Conservation (phyloP, 2,888 invertebrate species). For the Gisinianus flammeolus region DNA sequence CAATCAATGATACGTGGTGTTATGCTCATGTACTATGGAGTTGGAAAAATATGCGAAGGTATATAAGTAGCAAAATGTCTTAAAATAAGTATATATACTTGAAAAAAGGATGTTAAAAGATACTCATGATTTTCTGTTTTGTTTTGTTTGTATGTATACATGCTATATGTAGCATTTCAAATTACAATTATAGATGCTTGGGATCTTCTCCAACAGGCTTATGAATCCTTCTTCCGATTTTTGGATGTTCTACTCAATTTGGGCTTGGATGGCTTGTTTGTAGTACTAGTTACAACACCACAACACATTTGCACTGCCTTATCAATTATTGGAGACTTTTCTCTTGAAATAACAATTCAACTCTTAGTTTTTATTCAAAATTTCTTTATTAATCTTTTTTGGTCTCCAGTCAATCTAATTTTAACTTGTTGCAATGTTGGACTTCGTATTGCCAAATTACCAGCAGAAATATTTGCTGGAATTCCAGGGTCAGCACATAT, state of each 20-base stretch:
- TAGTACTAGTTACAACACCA: slow-evolving; percentile 24
- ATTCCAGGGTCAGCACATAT: slow-evolving; percentile 38
- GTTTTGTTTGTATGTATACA: background rate
- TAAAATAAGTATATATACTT: background rate
- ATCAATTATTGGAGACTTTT: slow-evolving; percentile 33
- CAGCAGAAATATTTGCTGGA: background rate
- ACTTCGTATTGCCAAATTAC: background rate
- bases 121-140: background rate
- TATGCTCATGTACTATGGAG: slow-evolving; percentile 20
- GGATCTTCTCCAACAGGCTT: slow-evolving; percentile 3
- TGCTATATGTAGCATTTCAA: slow-evolving; percentile 33
- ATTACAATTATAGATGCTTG: slow-evolving; percentile 23
- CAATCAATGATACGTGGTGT: slow-evolving; percentile 26
- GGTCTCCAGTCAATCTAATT: slow-evolving; percentile 26
- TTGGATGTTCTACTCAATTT: background rate
- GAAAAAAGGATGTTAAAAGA: background rate
- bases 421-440: background rate
- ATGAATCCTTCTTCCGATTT: background rate
- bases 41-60: slow-evolving; percentile 42
- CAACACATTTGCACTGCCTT: slow-evolving; percentile 34
- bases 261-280: background rate
- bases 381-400: slow-evolving; percentile 16
- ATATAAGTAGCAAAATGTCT: background rate
- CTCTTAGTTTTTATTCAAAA: background rate
- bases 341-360: slow-evolving; percentile 5